Base-by-base conservation (phyloP, 2,113 vertebrate genomes). In the Nesoenas mayeri region DNA sequence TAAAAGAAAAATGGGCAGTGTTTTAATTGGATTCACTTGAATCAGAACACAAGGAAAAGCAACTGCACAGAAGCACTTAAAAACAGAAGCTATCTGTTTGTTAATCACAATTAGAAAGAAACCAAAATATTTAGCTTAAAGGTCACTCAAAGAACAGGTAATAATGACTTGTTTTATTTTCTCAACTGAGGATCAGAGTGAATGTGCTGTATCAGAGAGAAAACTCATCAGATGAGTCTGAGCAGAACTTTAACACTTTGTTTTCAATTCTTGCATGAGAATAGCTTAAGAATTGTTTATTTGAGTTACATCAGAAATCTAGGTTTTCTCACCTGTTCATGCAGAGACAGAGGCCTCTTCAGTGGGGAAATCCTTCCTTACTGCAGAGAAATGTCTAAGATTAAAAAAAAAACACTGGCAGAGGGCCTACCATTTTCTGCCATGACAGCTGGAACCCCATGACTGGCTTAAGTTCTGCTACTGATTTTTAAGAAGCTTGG, bases 81-180 rank as follows among this genome's bases (percentile, higher is more conserved):
- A 92, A 88, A 64, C 22, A 75, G 48, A 92, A 89, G 38, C 15
- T 66, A 36, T 56, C 66, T 88, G 71, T 64, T 79, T 88, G 64
- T 74, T 95, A 86, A 93, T 86, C 80, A 85, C 29, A 81, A 56
- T 84, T 67, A 92, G 34, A 78, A 94, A 79, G 31, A 19, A 89
- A 86, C 11, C 15, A 64, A 86, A 92, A 81, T 7, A 53, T 92
- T 89, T 56, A 64, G 4, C 21, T 95, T 81, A 56, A 92, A 86
- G 77, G n/a, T 92, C 69, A 64, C 60, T 88, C 29, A 64, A 60
- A 64, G 31, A 80, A 84, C 6, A 1, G 18, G 6, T 74, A 57
- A 10, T 56, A 74, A 56, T 29, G 15, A 60, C 29, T 70, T 75
- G 47, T 24, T 88, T 85, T 88, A 60, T 67, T 79, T 88, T 77